A percentile compares a stretch with the other conserved stretches of the same genome.
phyloP scores from a whole-genome alignment of 2,888 invertebrate genomes.

The Gandaritis pyraliata region DNA sequence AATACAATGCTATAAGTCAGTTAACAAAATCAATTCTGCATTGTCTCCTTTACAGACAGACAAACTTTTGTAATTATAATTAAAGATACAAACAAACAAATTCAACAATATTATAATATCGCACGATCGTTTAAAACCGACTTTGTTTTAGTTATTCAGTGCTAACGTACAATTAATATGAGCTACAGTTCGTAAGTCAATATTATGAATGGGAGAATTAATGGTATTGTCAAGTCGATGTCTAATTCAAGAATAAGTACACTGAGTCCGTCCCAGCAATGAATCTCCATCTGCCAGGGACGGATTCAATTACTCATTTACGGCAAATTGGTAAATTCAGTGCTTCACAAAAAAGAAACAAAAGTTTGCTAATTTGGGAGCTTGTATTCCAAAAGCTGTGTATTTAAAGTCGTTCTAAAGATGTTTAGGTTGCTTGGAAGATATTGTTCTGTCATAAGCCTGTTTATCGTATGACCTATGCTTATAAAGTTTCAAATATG shows the following conservation, averaged over 20 bases:
- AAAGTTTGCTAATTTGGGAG: not conserved
- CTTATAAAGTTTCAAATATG: too few species aligned
- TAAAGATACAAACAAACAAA: conserved; percentile 16
- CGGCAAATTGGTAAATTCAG: not conserved
- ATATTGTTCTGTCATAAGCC: too few species aligned
- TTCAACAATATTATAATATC: not conserved
- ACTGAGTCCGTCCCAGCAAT: not conserved
- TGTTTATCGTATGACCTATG: too few species aligned
- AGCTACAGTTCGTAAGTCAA: conserved; percentile 36
- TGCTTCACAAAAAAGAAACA: too few species aligned
- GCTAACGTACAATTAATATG: conserved; percentile 34
- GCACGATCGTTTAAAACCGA: conserved; percentile 20
- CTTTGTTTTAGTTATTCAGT: conserved; percentile 39
- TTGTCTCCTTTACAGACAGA: too few species aligned
- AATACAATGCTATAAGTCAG: too few species aligned
- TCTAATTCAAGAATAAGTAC: conserved; percentile 30
- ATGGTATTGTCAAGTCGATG: conserved; percentile 32
- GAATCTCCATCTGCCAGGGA: not conserved
- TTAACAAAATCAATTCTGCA: too few species aligned
- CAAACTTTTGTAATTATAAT: not conserved
- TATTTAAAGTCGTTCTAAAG: too few species aligned
- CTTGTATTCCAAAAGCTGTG: too few species aligned
- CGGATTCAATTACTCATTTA: not conserved
- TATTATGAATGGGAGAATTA: conserved; percentile 40
- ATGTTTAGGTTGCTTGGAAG: too few species aligned